Evolutionary conservation across 2,113 vertebrate genomes (phyloP).

Genomic region (Loxodonta africana): DNA sequence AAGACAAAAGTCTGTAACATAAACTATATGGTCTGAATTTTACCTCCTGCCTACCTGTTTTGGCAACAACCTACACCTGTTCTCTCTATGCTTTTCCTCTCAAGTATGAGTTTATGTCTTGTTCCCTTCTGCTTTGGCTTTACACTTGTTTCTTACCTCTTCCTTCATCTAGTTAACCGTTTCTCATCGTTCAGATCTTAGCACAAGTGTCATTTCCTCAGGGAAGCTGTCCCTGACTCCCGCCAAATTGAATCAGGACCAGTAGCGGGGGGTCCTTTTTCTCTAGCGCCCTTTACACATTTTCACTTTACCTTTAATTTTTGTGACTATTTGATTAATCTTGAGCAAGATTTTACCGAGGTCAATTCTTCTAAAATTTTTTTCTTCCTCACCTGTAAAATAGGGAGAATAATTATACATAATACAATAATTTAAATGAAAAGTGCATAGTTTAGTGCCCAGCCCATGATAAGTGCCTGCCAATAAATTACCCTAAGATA

Average conservation of each 20-base stretch:
- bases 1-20: background rate
- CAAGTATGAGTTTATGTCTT: background rate
- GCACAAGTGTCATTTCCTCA: background rate
- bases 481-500: background rate
- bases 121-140: background rate
- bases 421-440: background rate
- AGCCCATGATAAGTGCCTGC: background rate
- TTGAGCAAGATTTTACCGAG: background rate
- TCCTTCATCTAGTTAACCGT: background rate
- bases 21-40: background rate
- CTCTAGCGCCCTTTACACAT: background rate
- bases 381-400: background rate
- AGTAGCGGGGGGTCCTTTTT: background rate
- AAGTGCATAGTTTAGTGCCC: background rate
- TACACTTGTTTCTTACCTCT: background rate
- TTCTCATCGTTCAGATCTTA: background rate
- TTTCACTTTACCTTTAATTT: background rate
- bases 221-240: background rate
- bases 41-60: no score
- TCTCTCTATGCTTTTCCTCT: background rate
- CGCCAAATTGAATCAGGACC: background rate
- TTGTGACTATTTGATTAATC: background rate
- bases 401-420: background rate
- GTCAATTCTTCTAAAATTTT: background rate
- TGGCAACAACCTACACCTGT: background rate